Conservation (phyloP, 1,140 invertebrate genomes). For the Aricia agestis region DNA sequence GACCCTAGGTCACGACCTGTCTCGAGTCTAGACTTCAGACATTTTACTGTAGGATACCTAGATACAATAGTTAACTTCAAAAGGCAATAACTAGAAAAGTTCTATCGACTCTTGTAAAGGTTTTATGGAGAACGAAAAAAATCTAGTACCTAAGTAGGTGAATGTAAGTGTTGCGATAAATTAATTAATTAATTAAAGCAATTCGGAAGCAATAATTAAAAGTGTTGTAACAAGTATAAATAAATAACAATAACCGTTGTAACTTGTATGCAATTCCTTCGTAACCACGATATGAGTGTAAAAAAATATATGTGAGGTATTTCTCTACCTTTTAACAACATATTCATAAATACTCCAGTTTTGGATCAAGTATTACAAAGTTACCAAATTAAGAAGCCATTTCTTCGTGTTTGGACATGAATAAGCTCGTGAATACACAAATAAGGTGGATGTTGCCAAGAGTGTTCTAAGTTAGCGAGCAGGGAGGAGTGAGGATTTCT, state of each 20-base stretch:
- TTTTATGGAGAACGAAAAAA: not conserved
- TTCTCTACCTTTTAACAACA: too few species aligned
- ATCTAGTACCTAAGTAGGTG: not conserved
- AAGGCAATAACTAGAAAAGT: too few species aligned
- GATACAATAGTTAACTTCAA: not conserved
- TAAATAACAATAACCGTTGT: not conserved
- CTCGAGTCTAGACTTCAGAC: constrained; percentile 16
- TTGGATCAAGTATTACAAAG: not conserved
- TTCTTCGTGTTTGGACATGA: not conserved
- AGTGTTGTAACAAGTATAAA: not conserved
- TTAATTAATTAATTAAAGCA: not conserved
- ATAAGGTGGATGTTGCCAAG: not conserved
- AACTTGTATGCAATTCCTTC: not conserved
- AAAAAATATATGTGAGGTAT: too few species aligned
- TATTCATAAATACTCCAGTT: not conserved
- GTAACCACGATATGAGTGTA: not conserved
- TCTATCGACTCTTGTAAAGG: too few species aligned
- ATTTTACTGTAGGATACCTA: not conserved
- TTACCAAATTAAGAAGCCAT: not conserved
- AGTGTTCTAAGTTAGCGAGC: not conserved
- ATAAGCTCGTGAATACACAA: not conserved
- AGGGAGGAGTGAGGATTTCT: not conserved
- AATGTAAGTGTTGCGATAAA: not conserved
- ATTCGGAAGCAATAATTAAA: not conserved
- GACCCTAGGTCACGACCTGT: constrained; percentile 15